These are phyloP conservation scores for Tridacna gigas DNA, from an alignment of 2,888 invertebrate species.

Conservation along the genomic window DNA sequence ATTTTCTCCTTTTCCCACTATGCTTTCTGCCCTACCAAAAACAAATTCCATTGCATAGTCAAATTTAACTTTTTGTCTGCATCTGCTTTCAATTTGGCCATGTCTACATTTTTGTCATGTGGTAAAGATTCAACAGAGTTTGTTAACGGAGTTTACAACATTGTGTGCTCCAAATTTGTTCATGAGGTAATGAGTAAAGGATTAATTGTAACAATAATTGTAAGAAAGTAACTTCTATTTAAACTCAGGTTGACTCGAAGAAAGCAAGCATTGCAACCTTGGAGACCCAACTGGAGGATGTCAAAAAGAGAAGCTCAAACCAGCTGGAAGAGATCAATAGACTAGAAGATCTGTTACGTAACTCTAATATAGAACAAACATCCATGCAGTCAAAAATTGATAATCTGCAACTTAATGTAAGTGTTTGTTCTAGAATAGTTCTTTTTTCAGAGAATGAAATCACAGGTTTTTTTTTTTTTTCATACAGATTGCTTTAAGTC, in stretches of 20 bases:
- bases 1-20: slow-evolving; percentile 8
- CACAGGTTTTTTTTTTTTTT: too few species aligned
- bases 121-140: too few species aligned
- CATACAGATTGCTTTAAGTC: too few species aligned
- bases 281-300: slow-evolving; percentile 77
- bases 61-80: too few species aligned
- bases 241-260: slow-evolving; percentile 75
- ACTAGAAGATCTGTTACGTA: slow-evolving; percentile 79
- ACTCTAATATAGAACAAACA: slow-evolving; percentile 78
- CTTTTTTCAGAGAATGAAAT: background rate
- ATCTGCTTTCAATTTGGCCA: too few species aligned
- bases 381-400: slow-evolving; percentile 79
- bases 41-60: too few species aligned
- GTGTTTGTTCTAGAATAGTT: slow-evolving; percentile 32
- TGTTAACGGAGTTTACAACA: too few species aligned
- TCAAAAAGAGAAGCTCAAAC: slow-evolving; percentile 72
- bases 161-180: too few species aligned
- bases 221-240: background rate
- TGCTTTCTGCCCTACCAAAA: too few species aligned
- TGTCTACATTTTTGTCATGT: too few species aligned
- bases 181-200: too few species aligned
- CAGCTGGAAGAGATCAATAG: slow-evolving; percentile 78
- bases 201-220: too few species aligned
- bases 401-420: slow-evolving; percentile 78
- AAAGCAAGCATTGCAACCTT: slow-evolving; percentile 74